Evolutionary conservation across 2,888 invertebrate species (phyloP), one percentile per base, ranked within the genome.

Genomic region (Stictocephala bisonia): DNA sequence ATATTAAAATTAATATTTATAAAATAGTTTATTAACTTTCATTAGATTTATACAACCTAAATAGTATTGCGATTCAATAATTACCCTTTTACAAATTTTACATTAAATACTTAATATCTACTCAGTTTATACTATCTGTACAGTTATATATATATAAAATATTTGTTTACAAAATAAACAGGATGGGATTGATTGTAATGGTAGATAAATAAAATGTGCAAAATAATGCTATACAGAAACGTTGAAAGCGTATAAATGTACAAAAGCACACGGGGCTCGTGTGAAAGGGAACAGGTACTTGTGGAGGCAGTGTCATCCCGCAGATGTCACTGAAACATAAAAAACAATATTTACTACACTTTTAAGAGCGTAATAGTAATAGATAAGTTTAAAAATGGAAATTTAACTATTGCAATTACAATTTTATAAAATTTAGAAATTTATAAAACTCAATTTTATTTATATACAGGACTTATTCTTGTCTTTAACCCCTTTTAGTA

Each of bases 221-320:
- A 41, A 71, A 53, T 41, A 71, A n/a, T n/a, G n/a, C n/a, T 71
- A 29, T 71, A 71, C 70, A 71, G 48, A 44, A 44, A 26, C 64
- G 44, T 64, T 64, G 26, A 64, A 64, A 64, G 64, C 64, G 64
- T 64, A 69, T 69, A 18, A 69, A 53, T 51, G 26, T 69, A 53
- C 53, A 53, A 53, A 29, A 24, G 53, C 69, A 69, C 53, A 64
- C 51, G 4, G 13, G n/a, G n/a, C n/a, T n/a, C n/a, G n/a, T 48
- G 70, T 64, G 64, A 51, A 60, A 50, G 73, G 73, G 70, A 73
- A 73, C 73, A 73, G 73, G 73, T 73, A 73, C 73, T 50, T 69
- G 60, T 50, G 18, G 51, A 51, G 51, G 50, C 60, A 64, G 73
- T 66, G 68, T 51, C 53, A 51, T 69, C 69, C 73, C 51, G 24